These are phyloP conservation scores for Falco punctatus DNA, from an alignment of 2,113 vertebrate genomes.

Conservation along the genomic window DNA sequence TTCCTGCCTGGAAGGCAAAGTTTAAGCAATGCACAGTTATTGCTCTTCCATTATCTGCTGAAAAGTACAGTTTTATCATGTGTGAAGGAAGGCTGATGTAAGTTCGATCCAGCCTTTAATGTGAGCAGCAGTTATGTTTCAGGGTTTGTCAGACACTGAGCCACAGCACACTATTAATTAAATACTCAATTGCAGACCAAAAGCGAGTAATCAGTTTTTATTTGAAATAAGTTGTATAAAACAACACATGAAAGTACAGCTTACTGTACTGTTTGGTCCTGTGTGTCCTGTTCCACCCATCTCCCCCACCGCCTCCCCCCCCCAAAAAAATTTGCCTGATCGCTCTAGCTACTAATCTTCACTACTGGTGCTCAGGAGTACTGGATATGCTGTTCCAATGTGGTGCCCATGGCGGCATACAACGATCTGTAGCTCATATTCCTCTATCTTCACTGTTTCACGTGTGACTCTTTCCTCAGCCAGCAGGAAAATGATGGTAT, in stretches of 20 bases:
- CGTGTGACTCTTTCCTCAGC: constrained; percentile 74
- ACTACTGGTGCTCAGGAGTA: constrained; percentile 80
- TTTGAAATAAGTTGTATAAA: neutral
- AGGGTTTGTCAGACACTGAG: neutral
- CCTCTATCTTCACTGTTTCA: constrained; percentile 78
- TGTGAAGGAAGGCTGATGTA: neutral
- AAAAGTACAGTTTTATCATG: neutral
- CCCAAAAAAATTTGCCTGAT: neutral
- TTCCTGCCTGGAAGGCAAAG: neutral
- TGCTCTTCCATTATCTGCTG: neutral
- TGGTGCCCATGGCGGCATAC: constrained; percentile 78
- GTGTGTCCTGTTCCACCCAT: too few species aligned
- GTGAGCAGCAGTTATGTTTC: neutral
- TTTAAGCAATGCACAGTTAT: neutral
- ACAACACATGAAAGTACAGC: neutral
- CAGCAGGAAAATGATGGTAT: constrained; percentile 84
- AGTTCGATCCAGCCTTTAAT: neutral
- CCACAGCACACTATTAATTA: neutral
- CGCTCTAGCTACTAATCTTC: neutral
- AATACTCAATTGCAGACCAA: neutral
- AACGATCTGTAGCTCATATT: constrained; percentile 83
- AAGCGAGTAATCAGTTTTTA: neutral
- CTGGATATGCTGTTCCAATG: constrained; percentile 85
- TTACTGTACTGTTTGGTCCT: neutral
- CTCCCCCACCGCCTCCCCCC: too few species aligned